Percentiles rank a stretch among this genome's conserved stretches.
These are phyloP conservation scores for Pachymerium ferrugineum DNA, from an alignment of 2,888 invertebrate species.

Conservation along the genomic window DNA sequence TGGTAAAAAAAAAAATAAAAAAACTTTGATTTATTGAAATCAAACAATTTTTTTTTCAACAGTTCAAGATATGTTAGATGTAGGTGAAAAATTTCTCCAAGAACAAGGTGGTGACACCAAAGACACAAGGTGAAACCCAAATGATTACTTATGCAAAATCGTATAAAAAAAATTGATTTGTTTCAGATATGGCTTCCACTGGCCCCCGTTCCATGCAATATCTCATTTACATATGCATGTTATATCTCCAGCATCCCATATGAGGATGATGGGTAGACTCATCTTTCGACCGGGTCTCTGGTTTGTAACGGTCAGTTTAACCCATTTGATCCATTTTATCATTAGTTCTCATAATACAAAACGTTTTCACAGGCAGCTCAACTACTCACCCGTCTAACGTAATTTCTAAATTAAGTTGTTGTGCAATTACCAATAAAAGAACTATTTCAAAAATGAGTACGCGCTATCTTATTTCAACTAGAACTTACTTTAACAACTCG, in stretches of 20 bases:
- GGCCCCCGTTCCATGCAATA: conserved; percentile 82
- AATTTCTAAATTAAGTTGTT: too few relatives aligned
- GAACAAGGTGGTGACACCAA: conserved; percentile 50
- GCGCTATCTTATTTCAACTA: too few relatives aligned
- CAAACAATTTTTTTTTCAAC: background rate
- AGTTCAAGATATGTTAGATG: conserved; percentile 62
- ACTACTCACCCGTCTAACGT: background rate
- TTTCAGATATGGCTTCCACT: conserved; percentile 70
- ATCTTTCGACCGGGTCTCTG: conserved; percentile 72
- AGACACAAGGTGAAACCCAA: conserved; percentile 42
- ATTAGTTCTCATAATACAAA: background rate
- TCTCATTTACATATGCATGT: conserved; percentile 78
- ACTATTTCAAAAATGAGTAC: too few relatives aligned
- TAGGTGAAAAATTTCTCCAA: conserved; percentile 52
- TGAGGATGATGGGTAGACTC: conserved; percentile 60
- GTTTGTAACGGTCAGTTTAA: conserved; percentile 70
- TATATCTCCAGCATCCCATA: conserved; percentile 69
- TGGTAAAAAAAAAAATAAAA: conserved; percentile 39
- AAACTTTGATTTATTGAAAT: background rate
- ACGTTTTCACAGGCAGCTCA: background rate
- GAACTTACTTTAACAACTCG: too few relatives aligned
- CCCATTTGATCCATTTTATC: background rate
- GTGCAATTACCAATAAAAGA: too few relatives aligned
- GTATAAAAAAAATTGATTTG: too few relatives aligned
- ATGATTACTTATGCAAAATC: background rate